phyloP scores from a whole-genome alignment of 1,140 invertebrate genomes.

The Orchestia grillus region DNA sequence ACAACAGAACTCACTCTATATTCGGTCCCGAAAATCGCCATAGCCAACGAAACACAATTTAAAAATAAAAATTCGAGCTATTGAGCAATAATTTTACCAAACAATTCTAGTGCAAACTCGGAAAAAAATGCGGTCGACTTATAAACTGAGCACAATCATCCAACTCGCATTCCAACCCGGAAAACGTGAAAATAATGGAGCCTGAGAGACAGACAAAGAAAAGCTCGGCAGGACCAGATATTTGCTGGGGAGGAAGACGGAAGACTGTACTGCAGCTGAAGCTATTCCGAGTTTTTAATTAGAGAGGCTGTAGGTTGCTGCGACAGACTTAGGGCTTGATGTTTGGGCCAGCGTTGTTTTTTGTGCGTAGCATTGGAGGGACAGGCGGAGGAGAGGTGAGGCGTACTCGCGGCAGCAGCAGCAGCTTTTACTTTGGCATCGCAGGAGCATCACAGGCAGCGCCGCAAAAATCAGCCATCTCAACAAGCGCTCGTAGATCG shows the following conservation, averaged over 20 bases:
- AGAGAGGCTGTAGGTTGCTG: constrained; percentile 6
- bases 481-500: constrained; percentile 45
- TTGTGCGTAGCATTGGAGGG: not conserved
- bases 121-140: not conserved
- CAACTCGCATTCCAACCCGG: not conserved
- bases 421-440: not conserved
- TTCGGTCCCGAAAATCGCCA: not conserved
- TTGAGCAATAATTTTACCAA: not conserved
- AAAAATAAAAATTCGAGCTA: not conserved
- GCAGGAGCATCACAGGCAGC: not conserved
- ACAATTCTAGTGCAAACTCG: not conserved
- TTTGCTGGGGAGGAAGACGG: not conserved
- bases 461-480: not conserved
- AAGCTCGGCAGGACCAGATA: not conserved
- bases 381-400: not conserved
- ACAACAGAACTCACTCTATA: not conserved
- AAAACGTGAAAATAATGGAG: not conserved
- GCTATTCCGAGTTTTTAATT: constrained; percentile 13
- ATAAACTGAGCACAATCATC: not conserved
- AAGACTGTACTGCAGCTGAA: constrained; percentile 4
- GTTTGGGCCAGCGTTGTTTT: not conserved
- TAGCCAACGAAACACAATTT: not conserved
- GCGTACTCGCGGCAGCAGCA: not conserved
- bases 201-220: not conserved
- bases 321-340: not conserved